A percentile compares a stretch with the other conserved stretches of the same genome.
Evolutionary conservation across 2,888 invertebrate genomes (phyloP).

Genomic region (Ischnus inquisitorius): DNA sequence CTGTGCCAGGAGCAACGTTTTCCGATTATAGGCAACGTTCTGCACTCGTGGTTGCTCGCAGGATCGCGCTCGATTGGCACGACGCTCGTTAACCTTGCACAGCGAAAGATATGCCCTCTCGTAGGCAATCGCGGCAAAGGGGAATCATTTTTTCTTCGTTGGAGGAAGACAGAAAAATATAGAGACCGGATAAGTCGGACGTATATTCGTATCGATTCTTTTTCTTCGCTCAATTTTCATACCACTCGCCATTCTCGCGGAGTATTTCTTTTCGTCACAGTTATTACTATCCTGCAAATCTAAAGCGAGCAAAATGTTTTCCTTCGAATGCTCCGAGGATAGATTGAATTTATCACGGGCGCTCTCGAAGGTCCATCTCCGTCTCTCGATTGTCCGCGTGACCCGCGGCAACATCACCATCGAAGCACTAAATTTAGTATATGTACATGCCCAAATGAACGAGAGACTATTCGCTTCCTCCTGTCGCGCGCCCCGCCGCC

Average conservation of each 20-base stretch:
- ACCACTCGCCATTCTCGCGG: not conserved
- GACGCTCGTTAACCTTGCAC: constrained; percentile 14
- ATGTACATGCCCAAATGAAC: constrained; percentile 82
- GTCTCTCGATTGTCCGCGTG: constrained; percentile 60
- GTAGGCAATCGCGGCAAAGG: not conserved
- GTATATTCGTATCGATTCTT: not conserved
- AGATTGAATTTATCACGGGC: constrained; percentile 49
- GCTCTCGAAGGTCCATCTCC: constrained; percentile 35
- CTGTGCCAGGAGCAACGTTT: constrained; percentile 48
- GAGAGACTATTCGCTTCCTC: constrained; percentile 81
- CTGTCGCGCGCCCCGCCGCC: constrained; percentile 11
- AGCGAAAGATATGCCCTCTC: constrained; percentile 19
- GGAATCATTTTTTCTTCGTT: not conserved
- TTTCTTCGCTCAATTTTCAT: not conserved
- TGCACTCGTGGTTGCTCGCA: constrained; percentile 3
- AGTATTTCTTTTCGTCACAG: not conserved
- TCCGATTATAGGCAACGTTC: constrained; percentile 3
- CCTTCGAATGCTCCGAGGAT: not conserved
- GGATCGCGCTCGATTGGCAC: not conserved
- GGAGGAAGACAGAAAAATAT: not conserved
- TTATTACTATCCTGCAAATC: not conserved
- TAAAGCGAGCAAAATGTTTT: not conserved
- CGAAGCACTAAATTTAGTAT: constrained; percentile 82
- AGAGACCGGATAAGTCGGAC: not conserved
- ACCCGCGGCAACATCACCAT: constrained; percentile 67